These are phyloP conservation scores for Prosapia bicincta DNA, from an alignment of 2,888 invertebrate genomes.

Conservation along the genomic window DNA sequence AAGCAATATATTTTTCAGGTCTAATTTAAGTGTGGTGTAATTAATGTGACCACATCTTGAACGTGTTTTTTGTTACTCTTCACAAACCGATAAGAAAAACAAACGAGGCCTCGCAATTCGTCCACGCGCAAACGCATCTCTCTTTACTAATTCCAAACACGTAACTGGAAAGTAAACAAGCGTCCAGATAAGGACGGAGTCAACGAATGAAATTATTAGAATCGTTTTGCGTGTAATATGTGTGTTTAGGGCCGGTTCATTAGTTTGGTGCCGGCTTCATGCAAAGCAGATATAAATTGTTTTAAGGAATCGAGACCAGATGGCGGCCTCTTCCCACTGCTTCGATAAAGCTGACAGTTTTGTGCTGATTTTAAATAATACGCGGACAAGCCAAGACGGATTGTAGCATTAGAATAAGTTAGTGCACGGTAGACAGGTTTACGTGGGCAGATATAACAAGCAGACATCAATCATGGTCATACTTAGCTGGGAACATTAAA, in stretches of 20 bases:
- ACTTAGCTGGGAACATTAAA: too few relatives aligned
- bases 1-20: too few relatives aligned
- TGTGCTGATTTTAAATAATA: neutral
- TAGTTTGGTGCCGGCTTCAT: neutral
- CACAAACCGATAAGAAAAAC: too few relatives aligned
- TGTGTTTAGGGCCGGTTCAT: neutral
- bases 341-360: neutral
- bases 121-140: too few relatives aligned
- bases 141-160: neutral
- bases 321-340: neutral
- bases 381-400: neutral
- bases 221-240: neutral
- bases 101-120: too few relatives aligned
- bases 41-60: too few relatives aligned
- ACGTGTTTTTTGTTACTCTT: too few relatives aligned
- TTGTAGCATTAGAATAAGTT: neutral
- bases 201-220: neutral
- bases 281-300: neutral
- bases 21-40: too few relatives aligned
- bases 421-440: neutral
- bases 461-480: neutral
- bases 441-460: neutral
- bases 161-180: neutral
- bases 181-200: neutral
- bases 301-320: neutral